Base-by-base conservation (phyloP, 2,113 vertebrate genomes). In the Bothrops jararaca region DNA sequence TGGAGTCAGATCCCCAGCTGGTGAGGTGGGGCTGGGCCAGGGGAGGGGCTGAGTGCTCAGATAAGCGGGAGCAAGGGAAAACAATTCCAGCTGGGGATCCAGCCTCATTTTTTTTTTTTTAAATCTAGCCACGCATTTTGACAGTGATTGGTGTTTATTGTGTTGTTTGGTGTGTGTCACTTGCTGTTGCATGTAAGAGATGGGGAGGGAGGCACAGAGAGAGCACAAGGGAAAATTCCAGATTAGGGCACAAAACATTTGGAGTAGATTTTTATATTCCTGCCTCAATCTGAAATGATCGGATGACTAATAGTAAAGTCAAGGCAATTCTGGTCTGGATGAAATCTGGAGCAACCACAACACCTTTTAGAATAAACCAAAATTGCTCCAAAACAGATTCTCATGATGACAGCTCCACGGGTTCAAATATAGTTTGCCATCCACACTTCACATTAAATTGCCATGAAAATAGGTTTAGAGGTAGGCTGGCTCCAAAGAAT, bases 101-200 rank as follows among this genome's bases (percentile, higher is more conserved):
- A 86, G 45, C 80, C 80, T 86, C 42, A 9, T 50, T 50, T 50
- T 1, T 45, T 90, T 90, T 93, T 48, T 29, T 57, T 2, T 57
- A n/a, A n/a, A n/a, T 57, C 89, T 90, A 86, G 89, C 80, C 56
- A 86, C 89, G n/a, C 92, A 93, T 90, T 89, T 90, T 60, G 56
- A 86, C 52, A 58, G 92, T 86, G 80, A 64, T 69, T 90, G 54
- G 74, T 93, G 92, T 86, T 64, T 93, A 53, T 86, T 90, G 92
- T 93, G 92, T 80, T 90, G 92, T 93, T 90, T 93, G 56, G 54
- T 86, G 92, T 93, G 89, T 93, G 80, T 93, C 89, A 64, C 56
- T 93, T 89, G 60, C 45, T 86, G 92, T 86, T 93, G 92, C 92
- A 90, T 50, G 50, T 80, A 87, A 89, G 91, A 88, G 50, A 48